These are phyloP conservation scores for Sarcophaga caerulescens DNA, from an alignment of 2,888 invertebrate species.

Conservation along the genomic window DNA sequence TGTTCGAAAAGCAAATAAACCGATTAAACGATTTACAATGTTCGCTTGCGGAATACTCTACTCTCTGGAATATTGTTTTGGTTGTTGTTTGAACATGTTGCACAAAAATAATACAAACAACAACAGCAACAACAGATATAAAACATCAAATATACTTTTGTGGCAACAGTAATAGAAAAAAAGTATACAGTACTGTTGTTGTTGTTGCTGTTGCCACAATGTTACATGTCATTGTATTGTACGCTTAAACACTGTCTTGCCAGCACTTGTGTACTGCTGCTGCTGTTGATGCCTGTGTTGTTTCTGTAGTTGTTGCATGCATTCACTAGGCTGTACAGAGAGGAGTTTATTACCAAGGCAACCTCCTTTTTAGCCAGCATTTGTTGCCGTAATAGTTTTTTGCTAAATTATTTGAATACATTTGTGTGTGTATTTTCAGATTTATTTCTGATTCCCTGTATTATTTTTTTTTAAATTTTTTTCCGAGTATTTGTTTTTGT, in stretches of 20 bases:
- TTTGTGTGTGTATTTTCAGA: constrained; percentile 52
- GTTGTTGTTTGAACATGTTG: too few relatives aligned
- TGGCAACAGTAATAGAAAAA: constrained; percentile 37
- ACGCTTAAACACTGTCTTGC: background rate
- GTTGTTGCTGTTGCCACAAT: constrained; percentile 53
- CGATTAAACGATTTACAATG: too few relatives aligned
- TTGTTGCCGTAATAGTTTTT: constrained; percentile 57
- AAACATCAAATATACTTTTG: constrained; percentile 56
- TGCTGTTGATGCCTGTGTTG: constrained; percentile 8
- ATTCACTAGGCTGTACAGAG: constrained; percentile 46
- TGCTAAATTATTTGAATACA: constrained; percentile 35
- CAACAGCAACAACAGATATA: constrained; percentile 39
- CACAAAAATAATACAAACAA: constrained; percentile 7
- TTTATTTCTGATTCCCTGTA: constrained; percentile 47
- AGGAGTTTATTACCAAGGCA: constrained; percentile 63
- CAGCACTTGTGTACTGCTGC: background rate
- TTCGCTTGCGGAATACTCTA: too few relatives aligned
- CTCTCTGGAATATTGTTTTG: too few relatives aligned
- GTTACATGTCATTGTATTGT: constrained; percentile 59
- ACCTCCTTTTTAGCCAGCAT: constrained; percentile 59
- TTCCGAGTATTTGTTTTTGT: constrained; percentile 38
- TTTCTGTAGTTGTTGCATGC: constrained; percentile 19
- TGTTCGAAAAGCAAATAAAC: too few relatives aligned
- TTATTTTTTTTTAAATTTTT: background rate
- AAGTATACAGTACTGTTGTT: background rate